Evolutionary conservation across 2,888 invertebrate genomes (phyloP), one percentile per base, ranked within the genome.

Genomic region (Chorisops tibialis): DNA sequence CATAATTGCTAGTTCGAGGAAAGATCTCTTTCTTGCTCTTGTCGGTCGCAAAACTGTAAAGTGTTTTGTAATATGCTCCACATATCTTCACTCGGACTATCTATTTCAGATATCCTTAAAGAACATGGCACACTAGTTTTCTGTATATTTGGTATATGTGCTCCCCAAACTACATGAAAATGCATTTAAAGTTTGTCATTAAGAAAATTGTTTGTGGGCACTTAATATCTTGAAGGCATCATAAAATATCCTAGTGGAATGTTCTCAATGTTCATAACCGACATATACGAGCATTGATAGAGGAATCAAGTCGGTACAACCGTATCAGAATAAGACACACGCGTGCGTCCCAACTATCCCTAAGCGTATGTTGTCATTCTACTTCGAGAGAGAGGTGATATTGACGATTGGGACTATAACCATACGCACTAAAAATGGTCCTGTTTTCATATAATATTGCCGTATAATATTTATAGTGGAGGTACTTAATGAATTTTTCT

Each of bases 141-240:
- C 14, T 41, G 3, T 41, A 18, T 18, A 12, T 41, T 41, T 7
- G 18, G 41, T 12, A 41, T 41, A 18, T 22, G 21, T 35, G 12
- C 12, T 48, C 49, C 39, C 48, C 38, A 37, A 48, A 48, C 59
- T 38, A 49, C 41, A 49, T 41, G 50, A 41, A 60, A 59, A 59
- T 59, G 59, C 59, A 60, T 60, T 60, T 60, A 60, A 60, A 60
- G 59, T 60, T 60, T 50, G 59, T 41, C 59, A 60, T 60, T 60
- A 60, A 60, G 50, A 60, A 50, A 60, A 50, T 50, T 60, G 59
- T 60, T 60, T 60, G 59, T 60, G 59, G 59, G 24, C 50, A 48
- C 39, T 60, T 41, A 60, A 60, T 59, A 48, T 59, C 48, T 22
- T 48, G n/a, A 59, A 48, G 38, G 38, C 48, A 37, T 38, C 37